phyloP scores from a whole-genome alignment of 1,140 invertebrate species.

The Megathymus violae region DNA sequence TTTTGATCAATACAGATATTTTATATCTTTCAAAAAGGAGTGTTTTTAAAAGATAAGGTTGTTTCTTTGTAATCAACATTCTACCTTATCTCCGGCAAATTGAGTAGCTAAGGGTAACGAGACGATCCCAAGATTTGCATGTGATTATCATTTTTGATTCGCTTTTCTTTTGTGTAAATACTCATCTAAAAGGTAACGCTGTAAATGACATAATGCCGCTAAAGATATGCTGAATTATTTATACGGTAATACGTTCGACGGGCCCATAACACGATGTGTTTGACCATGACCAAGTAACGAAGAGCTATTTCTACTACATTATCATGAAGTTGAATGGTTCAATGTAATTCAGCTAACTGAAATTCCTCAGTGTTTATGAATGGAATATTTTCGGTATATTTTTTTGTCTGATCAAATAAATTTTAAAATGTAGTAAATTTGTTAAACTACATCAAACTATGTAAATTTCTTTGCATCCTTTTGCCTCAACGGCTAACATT shows the following conservation, averaged over 20 bases:
- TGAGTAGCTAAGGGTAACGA: constrained; percentile 20
- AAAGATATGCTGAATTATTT: constrained; percentile 82
- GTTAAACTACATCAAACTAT: no score
- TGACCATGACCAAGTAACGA: no score
- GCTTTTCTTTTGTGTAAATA: constrained; percentile 81
- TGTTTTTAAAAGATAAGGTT: constrained; percentile 19
- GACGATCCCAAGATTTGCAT: constrained; percentile 76
- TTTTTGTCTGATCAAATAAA: no score
- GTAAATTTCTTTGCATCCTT: no score
- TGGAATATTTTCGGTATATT: no score
- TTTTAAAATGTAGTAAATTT: no score
- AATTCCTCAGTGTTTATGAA: no score
- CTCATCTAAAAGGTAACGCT: constrained; percentile 75
- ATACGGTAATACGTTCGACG: constrained; percentile 71
- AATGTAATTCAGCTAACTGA: no score
- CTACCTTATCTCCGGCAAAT: constrained; percentile 19
- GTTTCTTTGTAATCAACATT: constrained; percentile 24
- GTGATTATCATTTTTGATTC: constrained; percentile 83
- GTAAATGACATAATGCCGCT: constrained; percentile 81
- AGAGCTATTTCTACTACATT: no score
- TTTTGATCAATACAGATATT: not conserved
- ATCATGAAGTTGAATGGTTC: no score
- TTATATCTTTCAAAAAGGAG: constrained; percentile 13
- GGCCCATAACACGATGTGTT: constrained; percentile 39
- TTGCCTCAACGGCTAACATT: no score